phyloP scores from a whole-genome alignment of 2,113 vertebrate genomes.

The Gallinago paraguaiae region DNA sequence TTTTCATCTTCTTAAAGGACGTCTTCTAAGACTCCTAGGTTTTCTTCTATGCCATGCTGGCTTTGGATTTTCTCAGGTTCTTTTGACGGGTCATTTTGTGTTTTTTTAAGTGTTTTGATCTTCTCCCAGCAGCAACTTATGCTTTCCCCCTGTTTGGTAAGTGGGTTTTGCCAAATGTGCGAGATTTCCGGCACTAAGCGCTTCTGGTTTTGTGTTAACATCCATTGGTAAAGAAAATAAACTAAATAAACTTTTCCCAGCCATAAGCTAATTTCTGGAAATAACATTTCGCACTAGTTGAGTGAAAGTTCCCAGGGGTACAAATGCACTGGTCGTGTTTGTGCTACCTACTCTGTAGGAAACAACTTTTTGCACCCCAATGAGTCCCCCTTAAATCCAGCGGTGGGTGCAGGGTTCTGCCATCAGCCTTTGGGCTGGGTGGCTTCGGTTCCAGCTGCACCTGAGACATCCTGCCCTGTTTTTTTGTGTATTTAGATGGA shows the following conservation, averaged over 20 bases:
- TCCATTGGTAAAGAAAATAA: not conserved
- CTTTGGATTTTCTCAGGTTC: not conserved
- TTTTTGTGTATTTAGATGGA: not conserved
- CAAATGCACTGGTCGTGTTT: not conserved
- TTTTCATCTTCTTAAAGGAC: not conserved
- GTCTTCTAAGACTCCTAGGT: not conserved
- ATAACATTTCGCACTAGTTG: not conserved
- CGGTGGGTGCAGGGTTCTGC: not conserved
- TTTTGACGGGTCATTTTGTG: not conserved
- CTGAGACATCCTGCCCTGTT: too few species aligned
- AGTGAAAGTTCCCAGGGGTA: not conserved
- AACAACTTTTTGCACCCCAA: not conserved
- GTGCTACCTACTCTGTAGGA: not conserved
- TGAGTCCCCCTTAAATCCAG: not conserved
- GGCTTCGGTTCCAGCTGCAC: not conserved
- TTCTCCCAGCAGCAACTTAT: not conserved
- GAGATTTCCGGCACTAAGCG: not conserved
- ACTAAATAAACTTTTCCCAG: not conserved
- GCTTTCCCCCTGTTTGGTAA: not conserved
- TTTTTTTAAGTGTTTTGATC: not conserved
- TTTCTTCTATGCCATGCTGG: not conserved
- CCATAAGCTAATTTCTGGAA: not conserved
- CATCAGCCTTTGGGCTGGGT: not conserved
- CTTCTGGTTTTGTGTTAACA: not conserved
- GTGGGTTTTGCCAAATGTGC: not conserved